phyloP scores from a whole-genome alignment of 2,888 invertebrate genomes.

The Crioceris asparagi region DNA sequence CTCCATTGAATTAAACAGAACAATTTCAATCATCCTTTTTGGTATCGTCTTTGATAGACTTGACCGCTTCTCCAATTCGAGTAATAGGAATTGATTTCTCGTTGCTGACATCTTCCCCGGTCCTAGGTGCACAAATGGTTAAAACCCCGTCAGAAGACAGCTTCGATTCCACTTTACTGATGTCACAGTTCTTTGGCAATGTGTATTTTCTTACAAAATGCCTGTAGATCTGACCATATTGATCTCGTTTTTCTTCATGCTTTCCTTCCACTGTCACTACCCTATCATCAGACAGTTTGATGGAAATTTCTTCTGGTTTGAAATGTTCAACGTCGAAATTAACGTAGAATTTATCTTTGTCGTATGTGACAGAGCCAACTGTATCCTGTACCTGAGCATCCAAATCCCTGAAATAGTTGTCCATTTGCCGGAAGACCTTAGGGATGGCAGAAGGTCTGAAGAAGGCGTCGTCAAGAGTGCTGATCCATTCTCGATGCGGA shows the following conservation, averaged over 20 bases:
- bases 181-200: slow-evolving; percentile 12
- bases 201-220: slow-evolving; percentile 13
- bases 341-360: slow-evolving; percentile 11
- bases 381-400: too few relatives aligned
- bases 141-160: slow-evolving; percentile 14
- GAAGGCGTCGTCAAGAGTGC: too few relatives aligned
- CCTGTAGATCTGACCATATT: slow-evolving; percentile 14
- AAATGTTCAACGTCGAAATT: slow-evolving; percentile 14
- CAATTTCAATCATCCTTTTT: too few relatives aligned
- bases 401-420: too few relatives aligned
- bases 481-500: too few relatives aligned
- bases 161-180: slow-evolving; percentile 9
- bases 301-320: slow-evolving; percentile 13
- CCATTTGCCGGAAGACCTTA: too few relatives aligned
- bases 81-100: slow-evolving; percentile 10
- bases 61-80: slow-evolving; percentile 9
- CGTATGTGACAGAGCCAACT: too few relatives aligned
- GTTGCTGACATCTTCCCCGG: slow-evolving; percentile 1
- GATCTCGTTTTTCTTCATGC: slow-evolving; percentile 13
- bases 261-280: slow-evolving; percentile 12
- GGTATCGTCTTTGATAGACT: slow-evolving; percentile 3
- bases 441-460: too few relatives aligned
- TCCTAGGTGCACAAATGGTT: slow-evolving; percentile 10
- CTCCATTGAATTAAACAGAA: too few relatives aligned
- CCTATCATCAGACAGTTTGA: slow-evolving; percentile 12